phyloP scores from a whole-genome alignment of 2,797 vertebrate species.

The Cossypha heuglini region DNA sequence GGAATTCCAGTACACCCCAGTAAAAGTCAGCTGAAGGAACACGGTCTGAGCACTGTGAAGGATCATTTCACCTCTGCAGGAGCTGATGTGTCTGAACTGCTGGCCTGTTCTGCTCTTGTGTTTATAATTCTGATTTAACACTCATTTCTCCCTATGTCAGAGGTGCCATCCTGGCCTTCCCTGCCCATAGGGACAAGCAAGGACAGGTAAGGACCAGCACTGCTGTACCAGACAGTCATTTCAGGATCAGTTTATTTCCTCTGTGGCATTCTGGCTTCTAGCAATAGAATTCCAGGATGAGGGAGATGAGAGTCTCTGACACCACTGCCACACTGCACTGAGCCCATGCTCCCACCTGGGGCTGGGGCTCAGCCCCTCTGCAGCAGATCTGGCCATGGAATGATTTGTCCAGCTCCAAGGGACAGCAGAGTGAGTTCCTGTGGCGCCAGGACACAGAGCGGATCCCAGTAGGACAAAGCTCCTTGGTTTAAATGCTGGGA shows the following conservation, averaged over 20 bases:
- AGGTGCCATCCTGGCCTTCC: not conserved
- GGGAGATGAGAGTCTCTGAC: rapidly evolving
- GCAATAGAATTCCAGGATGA: not conserved
- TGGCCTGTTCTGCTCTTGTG: not conserved
- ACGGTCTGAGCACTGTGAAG: rapidly evolving
- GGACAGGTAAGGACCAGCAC: not conserved
- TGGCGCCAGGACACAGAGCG: not conserved
- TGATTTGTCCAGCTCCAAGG: not conserved
- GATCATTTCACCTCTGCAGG: not conserved
- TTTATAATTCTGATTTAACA: not conserved
- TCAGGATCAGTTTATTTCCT: not conserved
- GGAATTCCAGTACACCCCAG: not conserved
- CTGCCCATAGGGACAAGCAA: not conserved
- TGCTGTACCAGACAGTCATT: not conserved
- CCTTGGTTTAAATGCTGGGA: slow-evolving; percentile 22
- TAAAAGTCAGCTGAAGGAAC: not conserved
- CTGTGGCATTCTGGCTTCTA: not conserved
- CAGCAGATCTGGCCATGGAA: not conserved
- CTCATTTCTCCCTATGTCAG: not conserved
- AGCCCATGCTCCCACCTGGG: not conserved
- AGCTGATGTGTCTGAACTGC: not conserved
- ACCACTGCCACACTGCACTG: not conserved
- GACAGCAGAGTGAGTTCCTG: not conserved
- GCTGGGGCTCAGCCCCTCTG: not conserved
- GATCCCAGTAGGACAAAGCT: slow-evolving; percentile 33